phyloP scores from a whole-genome alignment of 2,888 invertebrate species.

The Laothoe populi region DNA sequence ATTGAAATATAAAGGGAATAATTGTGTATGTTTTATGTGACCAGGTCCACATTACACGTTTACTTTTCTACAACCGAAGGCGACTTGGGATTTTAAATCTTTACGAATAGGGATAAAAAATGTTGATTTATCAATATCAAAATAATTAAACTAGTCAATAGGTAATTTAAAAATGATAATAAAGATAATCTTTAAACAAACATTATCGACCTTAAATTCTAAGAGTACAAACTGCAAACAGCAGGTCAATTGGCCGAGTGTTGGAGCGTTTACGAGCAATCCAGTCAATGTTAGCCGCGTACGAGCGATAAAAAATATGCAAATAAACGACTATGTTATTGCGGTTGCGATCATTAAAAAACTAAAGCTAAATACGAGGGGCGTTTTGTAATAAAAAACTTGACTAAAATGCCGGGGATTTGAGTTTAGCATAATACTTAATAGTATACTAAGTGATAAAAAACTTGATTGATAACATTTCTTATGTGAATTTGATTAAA shows the following conservation, averaged over 20 bases:
- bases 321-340: slow-evolving; percentile 36
- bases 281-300: slow-evolving; percentile 35
- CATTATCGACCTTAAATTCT: slow-evolving; percentile 36
- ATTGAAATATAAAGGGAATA: slow-evolving; percentile 28
- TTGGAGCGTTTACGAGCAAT: slow-evolving; percentile 32
- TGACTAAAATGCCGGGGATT: slow-evolving; percentile 30
- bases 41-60: slow-evolving; percentile 3
- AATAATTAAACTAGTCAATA: background rate
- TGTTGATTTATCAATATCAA: background rate
- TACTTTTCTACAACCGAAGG: slow-evolving; percentile 19
- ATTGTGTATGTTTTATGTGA: slow-evolving; percentile 22
- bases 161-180: background rate
- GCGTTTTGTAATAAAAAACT: slow-evolving; percentile 38
- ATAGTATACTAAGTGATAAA: slow-evolving; percentile 12
- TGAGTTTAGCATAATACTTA: slow-evolving; percentile 30
- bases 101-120: background rate
- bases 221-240: slow-evolving; percentile 38
- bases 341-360: slow-evolving; percentile 38
- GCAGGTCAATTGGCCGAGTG: slow-evolving; percentile 33
- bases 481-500: slow-evolving; percentile 12
- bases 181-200: slow-evolving; percentile 18
- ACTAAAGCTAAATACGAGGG: slow-evolving; percentile 37
- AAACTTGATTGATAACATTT: slow-evolving; percentile 6
- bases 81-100: background rate
- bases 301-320: slow-evolving; percentile 42